Evolutionary conservation across 2,113 vertebrate genomes (phyloP).

Genomic region (Gavia stellata): DNA sequence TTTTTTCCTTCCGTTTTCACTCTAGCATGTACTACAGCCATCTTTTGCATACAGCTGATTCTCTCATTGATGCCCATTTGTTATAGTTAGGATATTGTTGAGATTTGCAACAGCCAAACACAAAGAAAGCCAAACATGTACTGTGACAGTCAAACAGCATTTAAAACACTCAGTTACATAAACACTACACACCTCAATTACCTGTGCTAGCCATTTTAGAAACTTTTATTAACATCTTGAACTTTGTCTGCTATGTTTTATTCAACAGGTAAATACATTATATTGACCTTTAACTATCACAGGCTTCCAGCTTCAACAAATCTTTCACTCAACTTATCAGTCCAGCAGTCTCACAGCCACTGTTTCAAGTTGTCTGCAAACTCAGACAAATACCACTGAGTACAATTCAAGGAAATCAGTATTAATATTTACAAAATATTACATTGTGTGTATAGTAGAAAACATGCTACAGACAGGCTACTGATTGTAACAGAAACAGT

Average conservation of each 20-base stretch:
- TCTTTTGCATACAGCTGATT: not conserved
- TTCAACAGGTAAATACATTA: not conserved
- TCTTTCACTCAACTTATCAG: not conserved
- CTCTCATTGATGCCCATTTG: not conserved
- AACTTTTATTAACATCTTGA: not conserved
- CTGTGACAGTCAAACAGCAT: not conserved
- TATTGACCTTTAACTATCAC: not conserved
- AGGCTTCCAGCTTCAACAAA: not conserved
- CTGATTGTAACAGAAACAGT: rapidly evolving
- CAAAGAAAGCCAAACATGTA: not conserved
- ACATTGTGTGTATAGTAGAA: rapidly evolving
- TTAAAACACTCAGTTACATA: not conserved
- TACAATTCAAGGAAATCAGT: not conserved
- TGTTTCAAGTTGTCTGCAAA: not conserved
- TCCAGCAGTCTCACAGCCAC: not conserved
- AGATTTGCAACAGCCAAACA: not conserved
- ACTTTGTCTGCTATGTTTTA: not conserved
- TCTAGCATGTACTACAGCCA: not conserved
- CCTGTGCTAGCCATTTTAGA: not conserved
- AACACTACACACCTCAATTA: not conserved
- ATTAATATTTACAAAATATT: not conserved
- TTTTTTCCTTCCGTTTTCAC: not conserved
- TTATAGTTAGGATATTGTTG: not conserved
- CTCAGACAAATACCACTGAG: not conserved
- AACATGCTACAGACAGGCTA: not conserved